phyloP scores from a whole-genome alignment of 2,113 vertebrate genomes.

The Mobula hypostoma region DNA sequence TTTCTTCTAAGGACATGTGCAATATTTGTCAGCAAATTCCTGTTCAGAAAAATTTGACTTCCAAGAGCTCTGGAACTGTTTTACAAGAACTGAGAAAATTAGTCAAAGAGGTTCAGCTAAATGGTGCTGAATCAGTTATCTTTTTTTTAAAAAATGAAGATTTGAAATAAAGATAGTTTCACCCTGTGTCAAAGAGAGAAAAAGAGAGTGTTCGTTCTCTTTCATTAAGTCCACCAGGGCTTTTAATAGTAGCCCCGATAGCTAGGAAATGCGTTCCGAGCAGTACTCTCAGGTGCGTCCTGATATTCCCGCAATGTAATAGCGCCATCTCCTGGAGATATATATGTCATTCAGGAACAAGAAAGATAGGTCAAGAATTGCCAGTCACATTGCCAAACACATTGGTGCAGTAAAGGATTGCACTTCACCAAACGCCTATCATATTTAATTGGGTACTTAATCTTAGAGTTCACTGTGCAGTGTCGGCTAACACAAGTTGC shows the following conservation, averaged over 20 bases:
- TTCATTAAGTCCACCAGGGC: background rate
- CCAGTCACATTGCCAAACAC: too few species aligned
- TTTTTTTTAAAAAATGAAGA: background rate
- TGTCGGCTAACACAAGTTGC: too few species aligned
- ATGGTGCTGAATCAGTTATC: background rate
- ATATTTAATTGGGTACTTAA: too few species aligned
- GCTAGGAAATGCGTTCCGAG: background rate
- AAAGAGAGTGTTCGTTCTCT: background rate
- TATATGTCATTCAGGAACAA: background rate
- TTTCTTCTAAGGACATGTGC: background rate
- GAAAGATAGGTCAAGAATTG: background rate
- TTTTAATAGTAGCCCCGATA: background rate
- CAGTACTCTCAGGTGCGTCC: background rate
- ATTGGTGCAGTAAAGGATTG: too few species aligned
- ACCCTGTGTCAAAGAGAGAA: background rate
- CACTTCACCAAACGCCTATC: too few species aligned
- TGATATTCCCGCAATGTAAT: background rate
- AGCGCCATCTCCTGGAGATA: conserved; percentile 17
- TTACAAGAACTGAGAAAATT: background rate
- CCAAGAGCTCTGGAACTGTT: background rate
- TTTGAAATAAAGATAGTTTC: background rate
- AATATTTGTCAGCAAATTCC: background rate
- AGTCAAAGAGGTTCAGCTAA: background rate
- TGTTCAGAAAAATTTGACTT: background rate
- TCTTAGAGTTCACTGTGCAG: too few species aligned